phyloP scores from a whole-genome alignment of 2,113 vertebrate genomes.

The Onychorhynchus coronatus region DNA sequence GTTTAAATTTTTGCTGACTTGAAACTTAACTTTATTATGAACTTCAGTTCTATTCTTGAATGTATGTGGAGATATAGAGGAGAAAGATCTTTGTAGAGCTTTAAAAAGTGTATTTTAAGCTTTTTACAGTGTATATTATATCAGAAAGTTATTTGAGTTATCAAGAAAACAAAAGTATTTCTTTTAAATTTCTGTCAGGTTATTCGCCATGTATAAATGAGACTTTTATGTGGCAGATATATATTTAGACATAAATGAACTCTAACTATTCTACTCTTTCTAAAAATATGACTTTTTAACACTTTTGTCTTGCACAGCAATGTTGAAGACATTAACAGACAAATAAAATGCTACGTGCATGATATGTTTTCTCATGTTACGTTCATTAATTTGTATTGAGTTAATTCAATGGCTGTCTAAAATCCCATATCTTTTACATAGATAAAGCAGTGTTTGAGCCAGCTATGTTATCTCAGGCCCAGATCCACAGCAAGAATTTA shows the following conservation, averaged over 20 bases:
- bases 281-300: neutral
- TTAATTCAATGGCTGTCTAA: neutral
- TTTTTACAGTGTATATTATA: neutral
- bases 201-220: neutral
- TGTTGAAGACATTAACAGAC: neutral
- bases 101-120: neutral
- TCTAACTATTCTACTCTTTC: neutral
- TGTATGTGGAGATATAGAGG: neutral
- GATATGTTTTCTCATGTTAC: neutral
- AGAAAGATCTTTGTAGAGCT: neutral
- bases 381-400: neutral
- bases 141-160: neutral
- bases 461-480: neutral
- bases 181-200: neutral
- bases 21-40: neutral
- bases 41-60: neutral
- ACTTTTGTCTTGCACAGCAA: neutral
- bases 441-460: neutral
- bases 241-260: neutral
- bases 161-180: neutral
- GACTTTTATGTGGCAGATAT: neutral
- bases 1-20: slow-evolving; percentile 16
- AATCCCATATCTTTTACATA: neutral
- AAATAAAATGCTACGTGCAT: neutral
- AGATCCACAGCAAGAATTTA: neutral